phyloP scores from a whole-genome alignment of 2,113 vertebrate genomes.

The Toxotes jaculatrix region DNA sequence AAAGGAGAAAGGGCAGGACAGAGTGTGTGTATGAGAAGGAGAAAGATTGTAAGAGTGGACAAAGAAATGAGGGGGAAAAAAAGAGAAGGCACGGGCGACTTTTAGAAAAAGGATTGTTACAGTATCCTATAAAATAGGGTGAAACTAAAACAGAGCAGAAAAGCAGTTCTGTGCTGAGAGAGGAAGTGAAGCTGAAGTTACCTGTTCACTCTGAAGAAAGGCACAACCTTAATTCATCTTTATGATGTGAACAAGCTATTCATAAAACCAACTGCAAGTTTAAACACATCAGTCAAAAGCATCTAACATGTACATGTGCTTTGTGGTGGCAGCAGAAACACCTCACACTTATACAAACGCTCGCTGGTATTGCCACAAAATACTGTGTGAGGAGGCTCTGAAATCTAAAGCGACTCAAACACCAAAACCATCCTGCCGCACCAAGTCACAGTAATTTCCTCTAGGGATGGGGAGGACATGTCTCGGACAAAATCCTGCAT shows the following conservation, averaged over 20 bases:
- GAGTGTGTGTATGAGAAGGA: slow-evolving; percentile 25
- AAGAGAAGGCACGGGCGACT: slow-evolving; percentile 7
- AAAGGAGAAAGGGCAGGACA: slow-evolving; percentile 52
- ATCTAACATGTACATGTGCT: background rate
- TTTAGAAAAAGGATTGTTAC: slow-evolving; percentile 3
- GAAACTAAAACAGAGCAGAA: slow-evolving; percentile 6
- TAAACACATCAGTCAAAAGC: background rate
- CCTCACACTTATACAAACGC: too few species aligned
- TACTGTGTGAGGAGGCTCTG: too few species aligned
- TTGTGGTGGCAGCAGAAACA: too few species aligned
- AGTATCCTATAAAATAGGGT: slow-evolving; percentile 13
- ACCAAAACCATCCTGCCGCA: too few species aligned
- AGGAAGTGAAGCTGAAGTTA: slow-evolving; percentile 18
- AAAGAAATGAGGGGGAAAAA: slow-evolving; percentile 14
- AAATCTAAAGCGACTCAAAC: too few species aligned
- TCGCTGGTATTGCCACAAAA: too few species aligned
- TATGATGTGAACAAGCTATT: background rate
- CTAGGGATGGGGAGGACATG: too few species aligned
- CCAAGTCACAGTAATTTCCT: too few species aligned
- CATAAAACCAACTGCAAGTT: background rate
- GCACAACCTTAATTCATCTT: slow-evolving; percentile 3
- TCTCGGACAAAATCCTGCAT: too few species aligned
- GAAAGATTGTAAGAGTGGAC: slow-evolving; percentile 22
- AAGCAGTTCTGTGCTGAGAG: slow-evolving; percentile 1
- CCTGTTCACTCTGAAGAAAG: slow-evolving; percentile 1